Conservation (phyloP, 2,797 vertebrate genomes). For the Arnoldichthys spilopterus region DNA sequence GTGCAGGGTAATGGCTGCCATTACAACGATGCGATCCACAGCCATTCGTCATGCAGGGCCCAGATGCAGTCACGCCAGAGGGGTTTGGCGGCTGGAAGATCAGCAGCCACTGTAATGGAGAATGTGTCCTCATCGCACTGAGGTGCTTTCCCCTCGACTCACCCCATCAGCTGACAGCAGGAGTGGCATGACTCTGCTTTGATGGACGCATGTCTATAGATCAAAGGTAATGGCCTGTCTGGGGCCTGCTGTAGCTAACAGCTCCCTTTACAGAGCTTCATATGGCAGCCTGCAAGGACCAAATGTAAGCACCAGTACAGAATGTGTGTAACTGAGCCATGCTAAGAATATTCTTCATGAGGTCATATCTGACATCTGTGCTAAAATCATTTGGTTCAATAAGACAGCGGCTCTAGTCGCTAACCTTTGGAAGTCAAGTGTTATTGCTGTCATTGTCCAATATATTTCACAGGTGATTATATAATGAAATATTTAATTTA, state of each 20-base stretch:
- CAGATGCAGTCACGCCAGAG: conserved; percentile 6
- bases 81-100: conserved; percentile 4
- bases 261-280: background rate
- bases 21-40: conserved; percentile 30
- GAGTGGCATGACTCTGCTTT: background rate
- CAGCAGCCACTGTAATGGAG: conserved; percentile 31
- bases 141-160: conserved; percentile 39
- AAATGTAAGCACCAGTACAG: background rate
- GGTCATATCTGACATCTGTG: background rate
- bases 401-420: background rate
- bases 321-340: background rate
- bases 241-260: background rate
- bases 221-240: conserved; percentile 13
- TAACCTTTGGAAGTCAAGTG: background rate
- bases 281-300: background rate
- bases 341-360: background rate
- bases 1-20: conserved; percentile 41
- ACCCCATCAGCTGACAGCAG: conserved; percentile 29
- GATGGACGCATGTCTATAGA: conserved; percentile 26
- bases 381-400: background rate
- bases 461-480: too few species aligned
- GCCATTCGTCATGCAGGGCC: conserved; percentile 43
- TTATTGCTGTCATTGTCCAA: background rate
- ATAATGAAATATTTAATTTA: too few species aligned
- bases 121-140: conserved; percentile 29